A percentile compares a stretch with the other conserved stretches of the same genome.
phyloP scores from a whole-genome alignment of 2,113 vertebrate species.

The Nerophis ophidion region DNA sequence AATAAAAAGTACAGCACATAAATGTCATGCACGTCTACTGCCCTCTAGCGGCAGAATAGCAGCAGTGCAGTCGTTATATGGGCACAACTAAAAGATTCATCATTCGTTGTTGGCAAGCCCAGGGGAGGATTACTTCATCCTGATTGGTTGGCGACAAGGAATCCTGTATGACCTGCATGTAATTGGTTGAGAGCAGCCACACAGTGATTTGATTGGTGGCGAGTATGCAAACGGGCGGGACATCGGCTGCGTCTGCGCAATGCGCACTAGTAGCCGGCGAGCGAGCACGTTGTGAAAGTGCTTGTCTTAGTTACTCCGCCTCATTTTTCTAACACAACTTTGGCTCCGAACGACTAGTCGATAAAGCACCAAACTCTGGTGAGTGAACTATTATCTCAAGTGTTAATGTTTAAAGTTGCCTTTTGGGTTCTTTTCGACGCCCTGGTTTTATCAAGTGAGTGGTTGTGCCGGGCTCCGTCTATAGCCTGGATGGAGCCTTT shows the following conservation, averaged over 20 bases:
- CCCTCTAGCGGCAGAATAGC: slow-evolving; percentile 17
- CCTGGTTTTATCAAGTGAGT: background rate
- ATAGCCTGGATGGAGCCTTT: background rate
- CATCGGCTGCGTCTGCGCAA: slow-evolving; percentile 11
- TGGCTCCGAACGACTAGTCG: slow-evolving; percentile 13
- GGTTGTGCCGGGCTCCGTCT: background rate
- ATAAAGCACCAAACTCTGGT: slow-evolving; percentile 56
- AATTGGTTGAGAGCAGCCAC: background rate
- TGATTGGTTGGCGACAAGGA: slow-evolving; percentile 22
- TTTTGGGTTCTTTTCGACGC: no score
- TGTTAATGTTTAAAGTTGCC: background rate
- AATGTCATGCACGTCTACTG: slow-evolving; percentile 12
- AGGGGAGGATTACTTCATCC: background rate
- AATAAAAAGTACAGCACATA: no score
- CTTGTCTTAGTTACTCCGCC: slow-evolving; percentile 9
- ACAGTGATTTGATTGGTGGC: slow-evolving; percentile 29
- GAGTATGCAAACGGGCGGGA: background rate
- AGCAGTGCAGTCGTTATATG: background rate
- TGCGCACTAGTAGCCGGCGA: slow-evolving; percentile 57
- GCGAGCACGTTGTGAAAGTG: slow-evolving; percentile 62
- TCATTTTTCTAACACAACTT: slow-evolving; percentile 41
- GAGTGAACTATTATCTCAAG: slow-evolving; percentile 13
- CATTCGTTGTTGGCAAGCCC: background rate
- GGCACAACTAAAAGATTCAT: background rate
- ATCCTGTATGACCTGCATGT: background rate